phyloP scores from a whole-genome alignment of 2,888 invertebrate species.

The Panorpa germanica region DNA sequence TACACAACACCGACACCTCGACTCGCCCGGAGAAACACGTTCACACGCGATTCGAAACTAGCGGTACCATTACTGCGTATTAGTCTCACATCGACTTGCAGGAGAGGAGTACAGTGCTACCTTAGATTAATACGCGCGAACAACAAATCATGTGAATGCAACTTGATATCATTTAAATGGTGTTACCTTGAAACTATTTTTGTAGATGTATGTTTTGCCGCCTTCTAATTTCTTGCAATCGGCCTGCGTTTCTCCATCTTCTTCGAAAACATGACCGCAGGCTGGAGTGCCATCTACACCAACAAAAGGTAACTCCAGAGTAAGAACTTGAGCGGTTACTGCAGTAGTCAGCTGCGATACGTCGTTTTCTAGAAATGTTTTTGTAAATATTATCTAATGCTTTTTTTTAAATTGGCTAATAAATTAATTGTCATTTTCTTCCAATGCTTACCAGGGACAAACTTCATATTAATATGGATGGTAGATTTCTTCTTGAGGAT shows the following conservation, averaged over 20 bases:
- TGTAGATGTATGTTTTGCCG: conserved; percentile 48
- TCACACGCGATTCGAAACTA: too few species aligned
- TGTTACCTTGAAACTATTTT: conserved; percentile 33
- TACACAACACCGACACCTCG: too few species aligned
- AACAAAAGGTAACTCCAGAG: conserved; percentile 48
- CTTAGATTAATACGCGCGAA: too few species aligned
- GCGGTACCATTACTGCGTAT: too few species aligned
- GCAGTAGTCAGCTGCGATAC: conserved; percentile 31
- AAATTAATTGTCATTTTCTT: conserved; percentile 7
- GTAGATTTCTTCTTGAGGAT: conserved; percentile 38
- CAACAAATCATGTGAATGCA: too few species aligned
- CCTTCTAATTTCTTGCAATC: conserved; percentile 50
- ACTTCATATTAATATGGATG: conserved; percentile 32
- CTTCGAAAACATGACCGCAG: conserved; percentile 38
- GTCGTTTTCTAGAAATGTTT: conserved; percentile 36
- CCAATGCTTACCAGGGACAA: conserved; percentile 37
- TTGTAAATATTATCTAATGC: too few species aligned
- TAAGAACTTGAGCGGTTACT: conserved; percentile 41
- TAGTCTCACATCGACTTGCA: too few species aligned
- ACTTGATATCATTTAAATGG: conserved; percentile 5
- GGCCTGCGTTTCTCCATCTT: conserved; percentile 33
- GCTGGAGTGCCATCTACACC: conserved; percentile 55
- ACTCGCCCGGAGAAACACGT: too few species aligned
- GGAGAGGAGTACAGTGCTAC: too few species aligned
- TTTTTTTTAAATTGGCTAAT: too few species aligned